Conservation (phyloP, 2,888 invertebrate genomes). For the Philereme vetulata region DNA sequence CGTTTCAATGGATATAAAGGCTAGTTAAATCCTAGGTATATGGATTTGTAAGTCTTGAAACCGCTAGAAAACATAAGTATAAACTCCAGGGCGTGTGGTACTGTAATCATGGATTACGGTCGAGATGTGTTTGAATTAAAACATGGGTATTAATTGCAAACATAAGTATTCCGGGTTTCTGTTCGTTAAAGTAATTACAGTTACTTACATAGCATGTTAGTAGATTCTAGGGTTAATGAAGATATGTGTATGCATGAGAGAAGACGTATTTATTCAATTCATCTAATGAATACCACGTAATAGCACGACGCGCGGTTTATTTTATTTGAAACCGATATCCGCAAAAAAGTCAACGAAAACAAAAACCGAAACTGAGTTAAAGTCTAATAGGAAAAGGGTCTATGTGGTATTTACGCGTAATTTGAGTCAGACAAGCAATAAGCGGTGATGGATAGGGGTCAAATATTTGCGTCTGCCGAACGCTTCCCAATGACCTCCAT, state of each 20-base stretch:
- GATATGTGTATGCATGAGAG: too few species aligned
- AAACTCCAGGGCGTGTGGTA: conserved; percentile 7
- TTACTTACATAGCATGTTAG: neutral
- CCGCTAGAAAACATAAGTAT: conserved; percentile 14
- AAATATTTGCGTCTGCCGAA: conserved; percentile 45
- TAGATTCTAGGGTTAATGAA: too few species aligned
- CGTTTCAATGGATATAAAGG: neutral
- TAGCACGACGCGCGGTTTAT: too few species aligned
- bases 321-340: neutral
- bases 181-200: conserved; percentile 6
- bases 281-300: too few species aligned
- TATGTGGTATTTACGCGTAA: conserved; percentile 6
- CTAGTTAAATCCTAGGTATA: conserved; percentile 6
- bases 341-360: neutral
- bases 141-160: conserved; percentile 31
- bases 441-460: conserved; percentile 54
- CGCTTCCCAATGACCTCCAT: conserved; percentile 33
- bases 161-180: conserved; percentile 19
- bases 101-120: conserved; percentile 18
- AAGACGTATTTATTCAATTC: too few species aligned
- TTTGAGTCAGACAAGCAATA: conserved; percentile 41
- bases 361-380: neutral
- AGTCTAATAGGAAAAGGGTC: neutral
- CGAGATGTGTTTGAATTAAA: conserved; percentile 27
- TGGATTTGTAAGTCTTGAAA: conserved; percentile 9